Conservation (phyloP, 2,888 invertebrate genomes). For the Lapara coniferarum region DNA sequence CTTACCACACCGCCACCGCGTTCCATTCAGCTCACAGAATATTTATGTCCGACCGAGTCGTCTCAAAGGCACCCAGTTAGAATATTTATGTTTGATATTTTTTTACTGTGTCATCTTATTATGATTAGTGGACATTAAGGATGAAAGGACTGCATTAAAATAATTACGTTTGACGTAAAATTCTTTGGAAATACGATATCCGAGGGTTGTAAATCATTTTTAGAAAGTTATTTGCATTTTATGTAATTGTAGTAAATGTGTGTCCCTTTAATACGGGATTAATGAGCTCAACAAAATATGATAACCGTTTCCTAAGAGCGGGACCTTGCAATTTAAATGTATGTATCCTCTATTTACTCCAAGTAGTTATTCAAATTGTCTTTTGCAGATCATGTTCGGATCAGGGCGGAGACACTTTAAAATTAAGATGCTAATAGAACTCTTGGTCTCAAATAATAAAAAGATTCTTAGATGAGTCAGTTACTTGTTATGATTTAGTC, state of each 20-base stretch:
- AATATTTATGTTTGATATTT: conserved; percentile 53
- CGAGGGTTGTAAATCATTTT: neutral
- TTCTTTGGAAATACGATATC: conserved; percentile 28
- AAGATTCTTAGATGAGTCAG: neutral
- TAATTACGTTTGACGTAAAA: conserved; percentile 28
- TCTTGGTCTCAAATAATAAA: too few species aligned
- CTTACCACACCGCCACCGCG: conserved; percentile 49
- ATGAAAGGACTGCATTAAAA: conserved; percentile 24
- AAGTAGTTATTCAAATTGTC: too few species aligned
- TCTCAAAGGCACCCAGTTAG: conserved; percentile 49
- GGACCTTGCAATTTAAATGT: too few species aligned
- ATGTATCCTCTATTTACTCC: too few species aligned
- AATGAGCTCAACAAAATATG: too few species aligned
- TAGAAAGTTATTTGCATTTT: neutral
- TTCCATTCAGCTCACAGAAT: conserved; percentile 62
- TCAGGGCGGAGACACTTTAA: too few species aligned
- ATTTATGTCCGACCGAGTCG: conserved; percentile 60
- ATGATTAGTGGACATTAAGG: conserved; percentile 52
- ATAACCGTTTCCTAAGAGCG: too few species aligned
- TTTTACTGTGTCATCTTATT: conserved; percentile 47
- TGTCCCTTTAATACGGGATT: too few species aligned
- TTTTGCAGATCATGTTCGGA: too few species aligned
- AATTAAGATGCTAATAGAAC: too few species aligned
- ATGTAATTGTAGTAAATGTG: too few species aligned
- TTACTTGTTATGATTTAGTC: neutral